Percentiles rank a stretch among this genome's conserved stretches.
phyloP scores from a whole-genome alignment of 2,113 vertebrate species.

The Glareola pratincola region DNA sequence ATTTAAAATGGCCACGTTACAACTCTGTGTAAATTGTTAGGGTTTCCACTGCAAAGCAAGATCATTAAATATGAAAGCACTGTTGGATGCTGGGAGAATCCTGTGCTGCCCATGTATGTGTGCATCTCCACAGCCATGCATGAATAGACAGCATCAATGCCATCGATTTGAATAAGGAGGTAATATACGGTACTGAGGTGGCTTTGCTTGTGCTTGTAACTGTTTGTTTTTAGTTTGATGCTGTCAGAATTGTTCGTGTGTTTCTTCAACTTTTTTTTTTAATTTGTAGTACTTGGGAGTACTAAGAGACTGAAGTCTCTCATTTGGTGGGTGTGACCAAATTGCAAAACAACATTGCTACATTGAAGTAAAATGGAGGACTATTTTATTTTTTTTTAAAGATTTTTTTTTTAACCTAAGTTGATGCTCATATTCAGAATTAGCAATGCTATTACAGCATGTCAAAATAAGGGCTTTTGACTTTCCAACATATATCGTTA shows the following conservation, averaged over 20 bases:
- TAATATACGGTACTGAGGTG: background rate
- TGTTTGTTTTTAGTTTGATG: background rate
- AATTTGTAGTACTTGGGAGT: background rate
- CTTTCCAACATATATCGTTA: background rate
- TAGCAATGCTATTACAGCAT: background rate
- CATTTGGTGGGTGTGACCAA: background rate
- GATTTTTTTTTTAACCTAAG: background rate
- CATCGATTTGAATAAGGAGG: conserved; percentile 17
- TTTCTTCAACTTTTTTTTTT: background rate
- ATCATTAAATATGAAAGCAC: conserved; percentile 39
- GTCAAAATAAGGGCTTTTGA: background rate
- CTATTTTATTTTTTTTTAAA: background rate
- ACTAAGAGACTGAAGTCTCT: background rate
- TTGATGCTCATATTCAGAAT: background rate
- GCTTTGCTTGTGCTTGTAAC: background rate
- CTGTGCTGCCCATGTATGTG: background rate
- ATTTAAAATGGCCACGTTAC: conserved; percentile 1
- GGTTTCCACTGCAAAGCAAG: conserved; percentile 16
- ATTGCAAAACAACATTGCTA: background rate
- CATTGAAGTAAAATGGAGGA: background rate
- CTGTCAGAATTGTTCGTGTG: background rate
- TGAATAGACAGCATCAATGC: background rate
- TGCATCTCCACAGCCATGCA: background rate
- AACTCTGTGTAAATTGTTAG: background rate
- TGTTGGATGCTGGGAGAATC: background rate